phyloP scores from a whole-genome alignment of 2,888 invertebrate species.

The Leptopterna dolabrata region DNA sequence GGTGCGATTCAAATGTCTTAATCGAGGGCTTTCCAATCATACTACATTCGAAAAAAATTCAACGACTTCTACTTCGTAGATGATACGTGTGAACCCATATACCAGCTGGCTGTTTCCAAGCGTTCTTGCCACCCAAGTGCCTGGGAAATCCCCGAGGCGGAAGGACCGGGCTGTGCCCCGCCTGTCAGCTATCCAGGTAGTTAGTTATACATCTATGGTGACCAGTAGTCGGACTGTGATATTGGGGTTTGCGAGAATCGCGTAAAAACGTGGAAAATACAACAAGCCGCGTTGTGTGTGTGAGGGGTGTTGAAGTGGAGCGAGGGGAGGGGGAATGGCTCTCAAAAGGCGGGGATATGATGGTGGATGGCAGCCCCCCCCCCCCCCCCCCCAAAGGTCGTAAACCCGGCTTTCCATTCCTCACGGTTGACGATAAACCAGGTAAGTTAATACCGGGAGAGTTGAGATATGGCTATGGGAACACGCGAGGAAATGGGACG shows the following conservation, averaged over 20 bases:
- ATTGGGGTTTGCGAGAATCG: not conserved
- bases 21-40: too few species aligned
- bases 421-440: conserved; percentile 40
- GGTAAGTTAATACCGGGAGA: conserved; percentile 36
- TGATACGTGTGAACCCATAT: too few species aligned
- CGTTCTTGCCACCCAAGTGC: too few species aligned
- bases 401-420: conserved; percentile 41
- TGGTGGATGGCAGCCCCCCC: not conserved
- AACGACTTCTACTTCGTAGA: too few species aligned
- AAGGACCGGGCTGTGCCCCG: too few species aligned
- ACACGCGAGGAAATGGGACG: conserved; percentile 39
- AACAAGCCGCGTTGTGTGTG: not conserved
- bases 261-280: not conserved
- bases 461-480: conserved; percentile 39
- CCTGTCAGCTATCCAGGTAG: too few species aligned
- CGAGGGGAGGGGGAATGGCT: not conserved
- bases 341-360: conserved; percentile 30
- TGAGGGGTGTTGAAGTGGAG: too few species aligned
- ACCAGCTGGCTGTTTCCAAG: too few species aligned
- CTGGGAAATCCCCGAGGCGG: too few species aligned
- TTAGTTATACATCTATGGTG: not conserved
- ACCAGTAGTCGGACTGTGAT: not conserved
- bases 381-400: not conserved
- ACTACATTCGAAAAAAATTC: too few species aligned
- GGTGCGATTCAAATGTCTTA: too few species aligned